Evolutionary conservation across 2,797 vertebrate genomes (phyloP).

Genomic region (Anguilla pacifica): DNA sequence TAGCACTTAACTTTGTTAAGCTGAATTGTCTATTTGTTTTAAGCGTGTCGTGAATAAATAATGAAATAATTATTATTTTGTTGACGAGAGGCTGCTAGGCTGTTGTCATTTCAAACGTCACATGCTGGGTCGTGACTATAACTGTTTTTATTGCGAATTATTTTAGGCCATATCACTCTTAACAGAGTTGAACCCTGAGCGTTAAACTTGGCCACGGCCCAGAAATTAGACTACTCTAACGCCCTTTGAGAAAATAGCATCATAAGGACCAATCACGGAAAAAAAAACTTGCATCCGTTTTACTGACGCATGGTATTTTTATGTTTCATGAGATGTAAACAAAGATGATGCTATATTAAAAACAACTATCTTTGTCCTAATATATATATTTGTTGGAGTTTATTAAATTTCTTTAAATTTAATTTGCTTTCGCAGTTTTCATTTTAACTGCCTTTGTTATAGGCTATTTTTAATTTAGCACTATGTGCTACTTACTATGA

Average conservation of each 20-base stretch:
- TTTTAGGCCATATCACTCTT: background rate
- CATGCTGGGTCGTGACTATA: background rate
- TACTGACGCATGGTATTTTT: background rate
- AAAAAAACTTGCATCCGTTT: background rate
- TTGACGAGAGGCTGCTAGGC: background rate
- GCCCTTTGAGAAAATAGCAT: background rate
- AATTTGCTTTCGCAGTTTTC: background rate
- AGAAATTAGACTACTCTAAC: background rate
- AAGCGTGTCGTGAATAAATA: slow-evolving; percentile 12
- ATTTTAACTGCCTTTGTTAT: background rate
- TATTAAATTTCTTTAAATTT: background rate
- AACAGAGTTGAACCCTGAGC: background rate
- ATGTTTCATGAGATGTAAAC: background rate
- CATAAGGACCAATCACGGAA: background rate
- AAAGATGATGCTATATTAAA: background rate
- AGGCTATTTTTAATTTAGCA: background rate
- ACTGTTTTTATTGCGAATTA: background rate
- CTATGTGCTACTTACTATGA: background rate
- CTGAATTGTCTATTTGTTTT: slow-evolving; percentile 2
- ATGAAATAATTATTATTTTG: background rate
- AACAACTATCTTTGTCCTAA: background rate
- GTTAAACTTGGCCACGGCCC: slow-evolving; percentile 14
- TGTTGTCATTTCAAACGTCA: background rate
- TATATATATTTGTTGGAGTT: background rate
- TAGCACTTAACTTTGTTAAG: slow-evolving; percentile 21